Evolutionary conservation across 2,888 invertebrate genomes (phyloP).

Genomic region (Nephrocerus scutellatus): DNA sequence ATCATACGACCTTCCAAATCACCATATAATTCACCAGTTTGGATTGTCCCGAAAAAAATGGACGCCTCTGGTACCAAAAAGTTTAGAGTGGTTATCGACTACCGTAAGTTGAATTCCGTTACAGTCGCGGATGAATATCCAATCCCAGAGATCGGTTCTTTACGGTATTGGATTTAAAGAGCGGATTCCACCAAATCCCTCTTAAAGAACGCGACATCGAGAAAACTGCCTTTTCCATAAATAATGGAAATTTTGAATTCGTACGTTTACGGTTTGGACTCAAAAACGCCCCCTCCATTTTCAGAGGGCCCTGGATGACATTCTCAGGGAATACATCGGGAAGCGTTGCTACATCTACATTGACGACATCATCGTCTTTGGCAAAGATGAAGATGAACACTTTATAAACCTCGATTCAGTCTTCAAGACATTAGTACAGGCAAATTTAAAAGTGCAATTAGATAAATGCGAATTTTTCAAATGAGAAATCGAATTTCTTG

Average conservation of each 20-base stretch:
- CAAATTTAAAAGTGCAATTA: constrained; percentile 5
- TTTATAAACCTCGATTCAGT: neutral
- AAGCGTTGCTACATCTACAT: constrained; percentile 15
- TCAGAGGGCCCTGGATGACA: constrained; percentile 4
- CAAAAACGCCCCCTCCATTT: constrained; percentile 14
- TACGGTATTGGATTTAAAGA: no score
- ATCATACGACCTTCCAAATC: no score
- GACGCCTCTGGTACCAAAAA: no score
- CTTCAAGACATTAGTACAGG: constrained; percentile 4
- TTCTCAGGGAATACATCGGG: constrained; percentile 9
- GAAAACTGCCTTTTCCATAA: constrained; percentile 6
- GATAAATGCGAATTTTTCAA: constrained; percentile 15
- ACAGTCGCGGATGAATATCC: no score
- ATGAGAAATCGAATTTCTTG: constrained; percentile 17
- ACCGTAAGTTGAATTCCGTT: no score
- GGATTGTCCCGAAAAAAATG: no score
- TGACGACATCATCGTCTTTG: constrained; percentile 10
- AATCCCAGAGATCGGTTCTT: no score
- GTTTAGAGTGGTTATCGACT: no score
- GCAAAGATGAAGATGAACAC: constrained; percentile 1
- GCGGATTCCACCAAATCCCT: constrained; percentile 17
- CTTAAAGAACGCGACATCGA: constrained; percentile 2
- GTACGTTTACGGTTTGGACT: constrained; percentile 12
- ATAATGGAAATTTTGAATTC: constrained; percentile 13
- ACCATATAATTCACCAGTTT: no score